Evolutionary conservation across 2,888 invertebrate genomes (phyloP).

Genomic region (Galerucella pusilla): DNA sequence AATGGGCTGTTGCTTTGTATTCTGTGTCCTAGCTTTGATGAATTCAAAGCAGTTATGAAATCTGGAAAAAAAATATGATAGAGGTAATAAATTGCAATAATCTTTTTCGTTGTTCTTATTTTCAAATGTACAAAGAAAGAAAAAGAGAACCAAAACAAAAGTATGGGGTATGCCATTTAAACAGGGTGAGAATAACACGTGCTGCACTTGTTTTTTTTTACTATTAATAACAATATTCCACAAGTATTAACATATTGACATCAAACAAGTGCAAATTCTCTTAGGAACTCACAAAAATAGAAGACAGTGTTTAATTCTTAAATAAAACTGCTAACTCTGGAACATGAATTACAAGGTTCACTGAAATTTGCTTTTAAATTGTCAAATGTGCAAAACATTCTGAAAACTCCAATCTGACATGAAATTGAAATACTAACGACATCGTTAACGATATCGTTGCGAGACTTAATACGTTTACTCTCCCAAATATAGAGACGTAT

Average conservation of each 20-base stretch:
- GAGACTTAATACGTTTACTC: too few species aligned
- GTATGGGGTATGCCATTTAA: background rate
- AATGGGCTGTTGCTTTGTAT: background rate
- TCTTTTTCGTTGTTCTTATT: background rate
- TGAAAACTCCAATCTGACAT: too few species aligned
- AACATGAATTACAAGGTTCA: too few species aligned
- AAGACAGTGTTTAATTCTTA: too few species aligned
- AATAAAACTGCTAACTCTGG: too few species aligned
- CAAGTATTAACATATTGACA: background rate
- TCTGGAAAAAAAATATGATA: constrained; percentile 12
- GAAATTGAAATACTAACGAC: too few species aligned
- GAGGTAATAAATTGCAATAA: background rate
- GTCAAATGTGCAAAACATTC: too few species aligned
- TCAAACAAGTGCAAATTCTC: too few species aligned
- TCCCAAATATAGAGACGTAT: too few species aligned
- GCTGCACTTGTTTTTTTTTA: background rate
- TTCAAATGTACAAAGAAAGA: background rate
- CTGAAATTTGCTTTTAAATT: too few species aligned
- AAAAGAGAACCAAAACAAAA: constrained; percentile 7
- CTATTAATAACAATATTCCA: background rate
- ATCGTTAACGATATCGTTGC: too few species aligned
- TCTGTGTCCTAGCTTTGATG: constrained; percentile 1
- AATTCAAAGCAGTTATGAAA: constrained; percentile 1
- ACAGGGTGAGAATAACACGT: background rate
- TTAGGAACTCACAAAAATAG: too few species aligned